phyloP scores from a whole-genome alignment of 2,888 invertebrate genomes.

The Brachypalpus laphriformis region DNA sequence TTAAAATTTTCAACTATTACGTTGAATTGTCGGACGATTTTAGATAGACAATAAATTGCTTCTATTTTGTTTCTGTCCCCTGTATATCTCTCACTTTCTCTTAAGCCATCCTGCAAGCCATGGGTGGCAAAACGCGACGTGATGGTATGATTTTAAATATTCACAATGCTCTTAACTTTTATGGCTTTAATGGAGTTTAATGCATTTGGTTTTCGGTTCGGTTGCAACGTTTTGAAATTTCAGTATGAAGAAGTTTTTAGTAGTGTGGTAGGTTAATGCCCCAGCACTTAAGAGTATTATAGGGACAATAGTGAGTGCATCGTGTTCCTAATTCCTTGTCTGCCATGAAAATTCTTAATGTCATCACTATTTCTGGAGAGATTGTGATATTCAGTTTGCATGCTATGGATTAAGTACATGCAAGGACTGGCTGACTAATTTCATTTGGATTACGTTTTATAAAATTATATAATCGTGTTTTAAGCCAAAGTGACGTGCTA shows the following conservation, averaged over 20 bases:
- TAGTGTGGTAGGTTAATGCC: conserved; percentile 39
- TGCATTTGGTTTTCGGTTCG: conserved; percentile 42
- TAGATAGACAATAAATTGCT: conserved; percentile 66
- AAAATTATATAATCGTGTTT: neutral
- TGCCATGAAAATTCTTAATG: conserved; percentile 36
- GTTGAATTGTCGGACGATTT: conserved; percentile 64
- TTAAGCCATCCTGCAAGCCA: conserved; percentile 1
- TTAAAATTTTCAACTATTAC: conserved; percentile 65
- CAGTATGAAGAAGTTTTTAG: conserved; percentile 13
- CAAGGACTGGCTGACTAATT: neutral
- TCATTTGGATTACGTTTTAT: neutral
- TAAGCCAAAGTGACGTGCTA: neutral
- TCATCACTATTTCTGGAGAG: neutral
- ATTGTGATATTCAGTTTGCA: neutral
- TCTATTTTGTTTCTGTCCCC: conserved; percentile 3
- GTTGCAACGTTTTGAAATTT: conserved; percentile 44
- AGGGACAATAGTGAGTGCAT: conserved; percentile 33
- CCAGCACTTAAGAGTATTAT: conserved; percentile 20
- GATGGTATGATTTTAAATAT: conserved; percentile 69
- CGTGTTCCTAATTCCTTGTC: conserved; percentile 32
- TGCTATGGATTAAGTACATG: conserved; percentile 11
- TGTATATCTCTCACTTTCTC: neutral
- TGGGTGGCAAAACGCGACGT: conserved; percentile 34
- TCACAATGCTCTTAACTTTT: conserved; percentile 71
- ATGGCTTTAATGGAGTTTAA: conserved; percentile 71